A percentile compares a stretch with the other conserved stretches of the same genome.
phyloP scores from a whole-genome alignment of 2,113 vertebrate species.

The Callorhinus ursinus region DNA sequence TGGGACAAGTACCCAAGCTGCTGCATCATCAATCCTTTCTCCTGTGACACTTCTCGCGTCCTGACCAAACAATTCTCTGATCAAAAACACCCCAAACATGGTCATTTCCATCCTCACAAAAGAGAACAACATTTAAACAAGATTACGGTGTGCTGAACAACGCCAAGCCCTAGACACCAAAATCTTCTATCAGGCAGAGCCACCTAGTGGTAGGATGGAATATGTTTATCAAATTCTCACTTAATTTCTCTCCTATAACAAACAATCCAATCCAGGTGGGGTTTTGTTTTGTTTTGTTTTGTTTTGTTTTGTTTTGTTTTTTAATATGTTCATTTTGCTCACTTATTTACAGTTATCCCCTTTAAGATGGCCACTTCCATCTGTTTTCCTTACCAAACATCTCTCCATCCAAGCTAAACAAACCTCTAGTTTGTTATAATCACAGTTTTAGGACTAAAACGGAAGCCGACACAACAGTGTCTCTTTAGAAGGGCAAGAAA shows the following conservation, averaged over 20 bases:
- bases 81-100: not conserved
- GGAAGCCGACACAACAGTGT: not conserved
- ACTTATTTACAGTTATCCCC: not conserved
- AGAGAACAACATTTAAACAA: not conserved
- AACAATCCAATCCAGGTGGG: not conserved
- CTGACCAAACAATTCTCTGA: not conserved
- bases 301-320: not conserved
- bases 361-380: not conserved
- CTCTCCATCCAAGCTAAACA: not conserved
- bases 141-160: not conserved
- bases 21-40: not conserved
- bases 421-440: not conserved
- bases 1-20: not conserved
- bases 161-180: not conserved
- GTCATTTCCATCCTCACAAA: not conserved
- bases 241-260: not conserved
- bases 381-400: constrained; percentile 39
- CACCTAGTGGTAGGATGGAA: constrained; percentile 71
- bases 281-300: not conserved
- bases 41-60: not conserved
- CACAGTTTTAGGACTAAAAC: not conserved
- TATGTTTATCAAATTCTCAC: not conserved
- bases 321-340: not conserved
- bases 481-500: not conserved
- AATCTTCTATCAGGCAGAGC: constrained; percentile 73